Base-by-base conservation (phyloP, 2,888 invertebrate genomes). In the Dicranocentrus wangi region DNA sequence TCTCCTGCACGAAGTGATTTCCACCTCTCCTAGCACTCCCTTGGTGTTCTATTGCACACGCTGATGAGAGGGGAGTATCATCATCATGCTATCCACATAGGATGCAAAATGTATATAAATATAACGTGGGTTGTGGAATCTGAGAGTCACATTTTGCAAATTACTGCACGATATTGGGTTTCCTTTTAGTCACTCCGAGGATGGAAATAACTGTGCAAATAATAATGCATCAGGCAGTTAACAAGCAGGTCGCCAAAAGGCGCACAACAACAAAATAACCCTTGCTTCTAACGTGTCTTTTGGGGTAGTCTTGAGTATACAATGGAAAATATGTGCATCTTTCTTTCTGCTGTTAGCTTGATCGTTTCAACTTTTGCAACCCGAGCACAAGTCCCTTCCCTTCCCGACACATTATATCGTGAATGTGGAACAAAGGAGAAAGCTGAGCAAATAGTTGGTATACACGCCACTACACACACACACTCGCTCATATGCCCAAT, bases 171-270 rank as follows among this genome's bases (percentile, higher is more conserved):
- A 51, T 51, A 19, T 19, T 51, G 17, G 8, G 51, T 51, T 51
- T 51, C 51, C 51, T 51, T 51, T 51, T 51, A 17, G n/a, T 13
- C 1, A 43, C 15, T 39, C 7, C 13, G 43, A 43, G 43, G 43
- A 8, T n/a, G n/a, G n/a, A n/a, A n/a, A 43, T 13, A 51, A 51
- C n/a, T 17, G 51, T 51, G 51, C 51, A 51, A 51, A 51, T 51
- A 51, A 51, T 51, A 51, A 51, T 51, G 51, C 51, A 51, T 51
- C 19, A 51, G 19, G n/a, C 32, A 51, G 51, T n/a, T n/a, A 51
- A 7, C n/a, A 19, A 51, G 19, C 17, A 51, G 19, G 51, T 8
- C n/a, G 19, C 17, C 17, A 51, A 51, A n/a, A 51, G 17, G 19
- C n/a, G 19, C 51, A 51, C 51, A 51, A 8, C 32, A 32, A 32